These are phyloP conservation scores for Geopemphigus sp. DNA, from an alignment of 1,140 invertebrate genomes.

Conservation along the genomic window DNA sequence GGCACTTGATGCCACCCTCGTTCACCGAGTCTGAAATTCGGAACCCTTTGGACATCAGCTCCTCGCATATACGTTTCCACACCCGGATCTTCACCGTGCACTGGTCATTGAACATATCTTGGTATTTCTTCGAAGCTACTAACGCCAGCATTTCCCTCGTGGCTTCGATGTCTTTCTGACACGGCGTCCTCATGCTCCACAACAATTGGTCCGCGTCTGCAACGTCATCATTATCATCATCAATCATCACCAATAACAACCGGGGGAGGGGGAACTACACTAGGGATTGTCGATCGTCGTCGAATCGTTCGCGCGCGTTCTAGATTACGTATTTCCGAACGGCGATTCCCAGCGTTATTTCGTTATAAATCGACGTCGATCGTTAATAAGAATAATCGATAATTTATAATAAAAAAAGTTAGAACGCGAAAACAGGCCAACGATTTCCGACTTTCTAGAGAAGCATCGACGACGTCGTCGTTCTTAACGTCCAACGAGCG, in stretches of 20 bases:
- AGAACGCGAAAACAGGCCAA: too few relatives aligned
- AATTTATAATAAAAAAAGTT: neutral
- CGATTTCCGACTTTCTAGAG: too few relatives aligned
- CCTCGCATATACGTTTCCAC: constrained; percentile 34
- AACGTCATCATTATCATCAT: neutral
- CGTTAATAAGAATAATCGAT: neutral
- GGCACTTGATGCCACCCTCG: constrained; percentile 35
- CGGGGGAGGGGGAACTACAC: too few relatives aligned
- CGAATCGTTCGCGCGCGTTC: too few relatives aligned
- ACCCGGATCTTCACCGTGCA: constrained; percentile 29
- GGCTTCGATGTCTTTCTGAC: constrained; percentile 35
- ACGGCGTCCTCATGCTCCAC: constrained; percentile 38
- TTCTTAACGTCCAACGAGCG: too few relatives aligned
- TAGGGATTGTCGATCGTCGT: too few relatives aligned
- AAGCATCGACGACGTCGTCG: too few relatives aligned
- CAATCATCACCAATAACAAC: too few relatives aligned
- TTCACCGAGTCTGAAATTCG: constrained; percentile 30
- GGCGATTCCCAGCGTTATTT: too few relatives aligned
- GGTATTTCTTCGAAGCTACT: constrained; percentile 37
- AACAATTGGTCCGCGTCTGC: constrained; percentile 8
- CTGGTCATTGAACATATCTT: constrained; percentile 43
- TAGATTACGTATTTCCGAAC: too few relatives aligned
- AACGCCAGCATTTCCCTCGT: constrained; percentile 19
- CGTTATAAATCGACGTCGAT: neutral
- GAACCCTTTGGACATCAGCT: neutral